Base-by-base conservation (phyloP, 2,797 vertebrate genomes). In the Tragelaphus eurycerus region DNA sequence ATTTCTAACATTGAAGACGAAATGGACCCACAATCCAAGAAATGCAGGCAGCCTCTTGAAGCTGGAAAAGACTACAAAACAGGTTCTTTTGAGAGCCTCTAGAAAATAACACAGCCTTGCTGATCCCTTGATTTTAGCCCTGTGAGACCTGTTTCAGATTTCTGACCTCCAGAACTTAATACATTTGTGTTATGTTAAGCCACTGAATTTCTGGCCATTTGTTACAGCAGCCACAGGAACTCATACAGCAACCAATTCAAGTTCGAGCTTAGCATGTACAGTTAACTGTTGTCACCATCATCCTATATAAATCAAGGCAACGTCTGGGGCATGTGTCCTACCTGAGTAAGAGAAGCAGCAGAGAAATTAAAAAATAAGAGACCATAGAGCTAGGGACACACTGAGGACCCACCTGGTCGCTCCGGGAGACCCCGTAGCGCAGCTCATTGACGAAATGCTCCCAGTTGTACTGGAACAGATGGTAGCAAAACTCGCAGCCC, bases 381-480 rank as follows among this genome's bases (percentile, higher is more conserved):
- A 81, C 55, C 25, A 38, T 3, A 23, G 55, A 76, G 27, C 27
- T 52, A 81, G 23, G 64, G 46, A 10, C 87, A 8, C 14, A 1
- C 11, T 0, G 29, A 46, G 93, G 50, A 92, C 95, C 0, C 71
- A 99, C 99, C 99, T 99, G 99, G 16, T 99, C 99, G 17, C 99
- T 99, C 92, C 99, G 98, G 1, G 99, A 6, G n/a, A 99, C 98
- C 4, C 99, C 99, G 0, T 99, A 99, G 90, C 99, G 99, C 92
- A 99, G 97, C 38, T 99, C 98, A 0, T 98, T 99, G 83, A 96
- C 99, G 50, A 99, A 99, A 98, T 99, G 99, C 97, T 99, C 99
- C 7, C 99, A 99, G 99, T 99, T 99, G 1, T 98, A 43, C 1
- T 6, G 0, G 1, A 43, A 43, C 93, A 99, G 89, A 10, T 98